Conservation (phyloP, 2,797 vertebrate species). For the Semaprochilodus insignis region DNA sequence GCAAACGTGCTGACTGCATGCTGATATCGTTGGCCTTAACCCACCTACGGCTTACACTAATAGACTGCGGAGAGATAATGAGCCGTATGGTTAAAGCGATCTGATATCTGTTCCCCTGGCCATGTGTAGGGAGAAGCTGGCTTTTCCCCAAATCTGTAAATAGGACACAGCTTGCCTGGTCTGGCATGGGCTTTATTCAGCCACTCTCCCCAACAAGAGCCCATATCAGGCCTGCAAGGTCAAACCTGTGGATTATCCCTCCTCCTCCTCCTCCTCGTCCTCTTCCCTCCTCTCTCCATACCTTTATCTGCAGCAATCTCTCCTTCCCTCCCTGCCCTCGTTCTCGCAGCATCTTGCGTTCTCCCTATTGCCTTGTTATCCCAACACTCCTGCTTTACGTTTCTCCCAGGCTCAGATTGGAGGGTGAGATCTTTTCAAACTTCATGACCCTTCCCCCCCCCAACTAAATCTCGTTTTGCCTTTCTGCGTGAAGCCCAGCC, state of each 20-base stretch:
- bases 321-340: constrained; percentile 30
- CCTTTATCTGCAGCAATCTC: constrained; percentile 52
- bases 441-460: constrained; percentile 40
- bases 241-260: constrained; percentile 70
- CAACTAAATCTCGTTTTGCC: constrained; percentile 62
- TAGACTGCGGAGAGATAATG: constrained; percentile 44
- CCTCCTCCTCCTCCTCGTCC: constrained; percentile 50
- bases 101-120: constrained; percentile 40
- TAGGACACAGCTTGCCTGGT: constrained; percentile 47
- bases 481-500: constrained; percentile 60
- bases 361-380: constrained; percentile 65
- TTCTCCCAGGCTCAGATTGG: constrained; percentile 50
- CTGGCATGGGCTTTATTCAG: constrained; percentile 42
- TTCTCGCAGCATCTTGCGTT: constrained; percentile 49
- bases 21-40: constrained; percentile 43
- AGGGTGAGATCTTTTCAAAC: constrained; percentile 25
- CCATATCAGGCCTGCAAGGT: constrained; percentile 68
- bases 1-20: constrained; percentile 11
- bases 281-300: constrained; percentile 54
- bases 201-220: constrained; percentile 49
- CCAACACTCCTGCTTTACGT: constrained; percentile 62
- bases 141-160: constrained; percentile 40
- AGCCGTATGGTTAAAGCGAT: constrained; percentile 39
- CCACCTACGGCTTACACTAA: constrained; percentile 40
- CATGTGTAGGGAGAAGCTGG: constrained; percentile 41